These are phyloP conservation scores for Cliona cf. orientalis DNA, from an alignment of 37 sponge, comb jelly and placozoan species.

Conservation along the genomic window DNA sequence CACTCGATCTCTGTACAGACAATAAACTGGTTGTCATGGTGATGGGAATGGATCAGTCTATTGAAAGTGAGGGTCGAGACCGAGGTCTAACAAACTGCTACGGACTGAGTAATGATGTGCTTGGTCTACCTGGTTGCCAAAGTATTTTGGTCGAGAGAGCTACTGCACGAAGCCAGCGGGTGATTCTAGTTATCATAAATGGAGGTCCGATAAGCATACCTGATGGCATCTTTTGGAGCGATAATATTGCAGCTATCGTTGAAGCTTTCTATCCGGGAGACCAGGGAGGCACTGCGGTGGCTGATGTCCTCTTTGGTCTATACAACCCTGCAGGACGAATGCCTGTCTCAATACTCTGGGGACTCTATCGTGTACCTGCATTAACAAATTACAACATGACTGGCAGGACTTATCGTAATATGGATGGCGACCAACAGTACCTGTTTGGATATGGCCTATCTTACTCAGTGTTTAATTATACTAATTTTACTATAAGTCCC, in stretches of 20 bases:
- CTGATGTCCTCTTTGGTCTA: slow-evolving; percentile 57
- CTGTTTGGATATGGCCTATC: slow-evolving; percentile 69
- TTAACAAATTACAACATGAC: slow-evolving; percentile 49
- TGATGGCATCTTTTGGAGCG: too few relatives aligned
- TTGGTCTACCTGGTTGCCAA: too few relatives aligned
- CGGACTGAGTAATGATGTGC: too few relatives aligned
- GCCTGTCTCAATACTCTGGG: slow-evolving; percentile 37
- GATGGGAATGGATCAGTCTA: slow-evolving; percentile 53
- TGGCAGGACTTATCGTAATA: slow-evolving; percentile 64
- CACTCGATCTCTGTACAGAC: slow-evolving; percentile 18
- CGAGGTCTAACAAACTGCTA: slow-evolving; percentile 21
- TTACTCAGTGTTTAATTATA: slow-evolving; percentile 48
- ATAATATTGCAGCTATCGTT: too few relatives aligned
- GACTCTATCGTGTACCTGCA: slow-evolving; percentile 11
- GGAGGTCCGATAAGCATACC: too few relatives aligned
- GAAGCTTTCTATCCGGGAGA: too few relatives aligned
- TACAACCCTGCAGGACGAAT: slow-evolving; percentile 67
- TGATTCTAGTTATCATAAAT: too few relatives aligned
- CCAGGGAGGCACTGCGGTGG: slow-evolving; percentile 45
- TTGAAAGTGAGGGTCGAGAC: slow-evolving; percentile 65
- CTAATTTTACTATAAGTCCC: slow-evolving; percentile 12
- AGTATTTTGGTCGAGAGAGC: too few relatives aligned
- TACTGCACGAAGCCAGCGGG: too few relatives aligned
- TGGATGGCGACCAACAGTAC: slow-evolving; percentile 12
- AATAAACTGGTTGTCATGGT: slow-evolving; percentile 60